Evolutionary conservation across 2,113 vertebrate species (phyloP).

Genomic region (Phaethornis superciliosus): DNA sequence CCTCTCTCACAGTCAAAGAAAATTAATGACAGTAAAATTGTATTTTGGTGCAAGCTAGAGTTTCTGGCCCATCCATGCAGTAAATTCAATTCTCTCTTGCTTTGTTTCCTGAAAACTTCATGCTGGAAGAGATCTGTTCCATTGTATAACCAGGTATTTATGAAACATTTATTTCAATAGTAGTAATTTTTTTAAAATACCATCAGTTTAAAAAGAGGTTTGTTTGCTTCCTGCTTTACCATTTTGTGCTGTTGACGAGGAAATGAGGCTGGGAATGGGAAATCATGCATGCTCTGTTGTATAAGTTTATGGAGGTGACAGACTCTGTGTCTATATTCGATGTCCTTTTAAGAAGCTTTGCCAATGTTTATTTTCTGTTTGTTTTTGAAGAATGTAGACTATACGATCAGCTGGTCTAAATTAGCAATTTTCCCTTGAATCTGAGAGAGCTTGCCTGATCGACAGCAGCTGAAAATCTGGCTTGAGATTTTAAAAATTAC

Average conservation of each 20-base stretch:
- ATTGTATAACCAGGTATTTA: not conserved
- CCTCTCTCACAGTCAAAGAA: not conserved
- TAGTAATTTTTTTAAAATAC: not conserved
- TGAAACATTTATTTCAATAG: not conserved
- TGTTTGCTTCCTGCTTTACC: not conserved
- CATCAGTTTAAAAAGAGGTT: not conserved
- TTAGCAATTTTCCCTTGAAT: not conserved
- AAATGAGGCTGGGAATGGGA: not conserved
- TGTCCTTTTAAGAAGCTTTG: not conserved
- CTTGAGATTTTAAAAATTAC: not conserved
- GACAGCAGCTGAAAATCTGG: not conserved
- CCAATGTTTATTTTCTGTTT: not conserved
- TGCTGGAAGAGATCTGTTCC: not conserved
- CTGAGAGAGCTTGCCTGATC: not conserved
- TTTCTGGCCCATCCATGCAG: not conserved
- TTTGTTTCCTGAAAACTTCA: not conserved
- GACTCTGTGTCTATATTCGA: not conserved
- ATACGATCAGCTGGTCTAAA: not conserved
- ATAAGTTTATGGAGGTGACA: not conserved
- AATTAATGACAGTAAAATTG: constrained; percentile 17
- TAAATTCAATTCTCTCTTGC: not conserved
- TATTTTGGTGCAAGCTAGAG: not conserved
- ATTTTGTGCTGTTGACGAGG: not conserved
- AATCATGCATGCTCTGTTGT: not conserved
- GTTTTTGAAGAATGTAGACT: not conserved